phyloP scores from a whole-genome alignment of 2,797 vertebrate genomes.

The Brachyrhaphis roseni region DNA sequence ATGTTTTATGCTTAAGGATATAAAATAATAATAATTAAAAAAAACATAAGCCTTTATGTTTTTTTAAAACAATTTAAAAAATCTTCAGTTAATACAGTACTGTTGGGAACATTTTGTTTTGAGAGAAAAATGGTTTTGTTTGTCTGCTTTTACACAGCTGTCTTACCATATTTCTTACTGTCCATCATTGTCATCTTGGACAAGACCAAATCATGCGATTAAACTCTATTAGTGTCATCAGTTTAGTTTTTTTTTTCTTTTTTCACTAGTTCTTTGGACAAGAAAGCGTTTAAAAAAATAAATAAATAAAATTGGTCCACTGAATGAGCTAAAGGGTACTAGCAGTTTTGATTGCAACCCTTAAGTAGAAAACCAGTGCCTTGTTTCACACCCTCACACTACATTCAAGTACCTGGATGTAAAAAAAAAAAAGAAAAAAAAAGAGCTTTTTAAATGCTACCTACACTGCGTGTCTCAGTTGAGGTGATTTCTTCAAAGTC shows the following conservation, averaged over 20 bases:
- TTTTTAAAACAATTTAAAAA: not conserved
- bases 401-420: not conserved
- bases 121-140: not conserved
- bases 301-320: no score
- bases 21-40: not conserved
- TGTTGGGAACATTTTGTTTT: not conserved
- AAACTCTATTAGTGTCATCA: not conserved
- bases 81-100: not conserved
- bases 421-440: not conserved
- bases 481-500: conserved; percentile 71
- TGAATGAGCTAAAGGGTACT: not conserved
- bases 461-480: conserved; percentile 45
- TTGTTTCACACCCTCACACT: not conserved
- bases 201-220: not conserved
- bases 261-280: not conserved
- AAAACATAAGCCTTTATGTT: not conserved
- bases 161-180: not conserved
- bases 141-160: not conserved
- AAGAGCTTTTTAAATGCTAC: not conserved
- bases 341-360: not conserved
- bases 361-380: not conserved
- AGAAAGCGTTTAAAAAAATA: no score
- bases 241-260: not conserved
- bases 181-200: not conserved
- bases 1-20: not conserved